phyloP scores from a whole-genome alignment of 2,888 invertebrate species.

The Pyralis farinalis region DNA sequence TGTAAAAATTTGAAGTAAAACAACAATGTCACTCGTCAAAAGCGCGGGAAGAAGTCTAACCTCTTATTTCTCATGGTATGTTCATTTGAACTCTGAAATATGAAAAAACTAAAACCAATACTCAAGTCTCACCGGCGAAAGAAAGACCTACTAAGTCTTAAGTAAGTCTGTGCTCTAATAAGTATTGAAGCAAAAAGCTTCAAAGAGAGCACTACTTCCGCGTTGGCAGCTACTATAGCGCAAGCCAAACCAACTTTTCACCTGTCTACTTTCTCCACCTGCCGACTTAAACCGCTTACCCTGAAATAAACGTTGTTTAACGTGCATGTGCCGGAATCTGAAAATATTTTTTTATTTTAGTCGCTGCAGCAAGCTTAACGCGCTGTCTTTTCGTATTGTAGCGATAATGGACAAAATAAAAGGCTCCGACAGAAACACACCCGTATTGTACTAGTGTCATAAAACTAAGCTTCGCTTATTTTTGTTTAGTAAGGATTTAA shows the following conservation, averaged over 20 bases:
- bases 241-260: constrained; percentile 26
- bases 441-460: constrained; percentile 5
- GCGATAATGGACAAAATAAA: constrained; percentile 47
- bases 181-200: neutral
- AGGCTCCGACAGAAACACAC: constrained; percentile 35
- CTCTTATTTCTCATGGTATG: too few species aligned
- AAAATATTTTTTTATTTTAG: constrained; percentile 49
- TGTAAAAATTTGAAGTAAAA: too few species aligned
- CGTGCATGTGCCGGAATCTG: constrained; percentile 31
- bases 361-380: constrained; percentile 31
- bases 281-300: constrained; percentile 51
- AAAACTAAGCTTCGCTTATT: constrained; percentile 1
- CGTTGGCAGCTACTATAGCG: neutral
- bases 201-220: neutral
- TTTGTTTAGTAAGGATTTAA: neutral
- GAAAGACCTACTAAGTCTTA: too few species aligned
- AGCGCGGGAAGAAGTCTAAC: too few species aligned
- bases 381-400: constrained; percentile 39
- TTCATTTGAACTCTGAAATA: too few species aligned
- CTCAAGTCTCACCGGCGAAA: too few species aligned
- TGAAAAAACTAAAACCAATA: too few species aligned
- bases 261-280: constrained; percentile 52
- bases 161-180: too few species aligned
- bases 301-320: constrained; percentile 48
- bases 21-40: too few species aligned